Conservation (phyloP, 2,888 invertebrate species). For the Vesta saturnalis region DNA sequence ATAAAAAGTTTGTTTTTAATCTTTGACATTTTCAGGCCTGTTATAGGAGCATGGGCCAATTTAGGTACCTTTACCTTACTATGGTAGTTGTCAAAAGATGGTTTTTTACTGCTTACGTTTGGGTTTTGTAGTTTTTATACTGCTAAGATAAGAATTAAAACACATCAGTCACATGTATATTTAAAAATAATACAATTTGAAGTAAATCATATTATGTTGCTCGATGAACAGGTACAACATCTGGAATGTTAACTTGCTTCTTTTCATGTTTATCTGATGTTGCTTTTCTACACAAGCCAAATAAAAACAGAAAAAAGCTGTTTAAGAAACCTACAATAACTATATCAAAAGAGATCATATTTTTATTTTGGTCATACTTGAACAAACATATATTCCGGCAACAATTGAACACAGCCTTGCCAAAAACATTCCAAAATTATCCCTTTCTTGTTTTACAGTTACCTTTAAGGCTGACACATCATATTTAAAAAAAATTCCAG, state of each 20-base stretch:
- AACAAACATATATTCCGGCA: slow-evolving; percentile 91
- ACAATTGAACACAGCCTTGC: slow-evolving; percentile 91
- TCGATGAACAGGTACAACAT: slow-evolving; percentile 13
- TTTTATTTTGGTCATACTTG: slow-evolving; percentile 63
- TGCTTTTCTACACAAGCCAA: background rate
- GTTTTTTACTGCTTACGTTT: too few species aligned
- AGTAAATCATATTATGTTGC: too few species aligned
- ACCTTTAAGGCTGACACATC: slow-evolving; percentile 93
- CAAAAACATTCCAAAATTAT: slow-evolving; percentile 80
- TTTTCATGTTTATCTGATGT: background rate
- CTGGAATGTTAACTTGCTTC: background rate
- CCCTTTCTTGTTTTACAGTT: slow-evolving; percentile 80
- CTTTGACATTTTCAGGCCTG: too few species aligned
- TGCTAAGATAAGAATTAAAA: too few species aligned
- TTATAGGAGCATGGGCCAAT: too few species aligned
- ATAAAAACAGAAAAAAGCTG: slow-evolving; percentile 25
- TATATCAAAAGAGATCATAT: background rate
- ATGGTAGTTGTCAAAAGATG: too few species aligned
- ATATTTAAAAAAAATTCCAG: slow-evolving; percentile 95
- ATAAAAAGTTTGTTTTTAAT: too few species aligned
- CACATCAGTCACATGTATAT: too few species aligned
- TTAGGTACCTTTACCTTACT: too few species aligned
- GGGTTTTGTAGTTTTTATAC: too few species aligned
- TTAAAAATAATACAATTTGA: too few species aligned
- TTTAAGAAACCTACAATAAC: slow-evolving; percentile 42